Percentiles rank a stretch among this genome's conserved stretches.
Evolutionary conservation across 2,113 vertebrate species (phyloP).

Genomic region (Cygnus atratus): DNA sequence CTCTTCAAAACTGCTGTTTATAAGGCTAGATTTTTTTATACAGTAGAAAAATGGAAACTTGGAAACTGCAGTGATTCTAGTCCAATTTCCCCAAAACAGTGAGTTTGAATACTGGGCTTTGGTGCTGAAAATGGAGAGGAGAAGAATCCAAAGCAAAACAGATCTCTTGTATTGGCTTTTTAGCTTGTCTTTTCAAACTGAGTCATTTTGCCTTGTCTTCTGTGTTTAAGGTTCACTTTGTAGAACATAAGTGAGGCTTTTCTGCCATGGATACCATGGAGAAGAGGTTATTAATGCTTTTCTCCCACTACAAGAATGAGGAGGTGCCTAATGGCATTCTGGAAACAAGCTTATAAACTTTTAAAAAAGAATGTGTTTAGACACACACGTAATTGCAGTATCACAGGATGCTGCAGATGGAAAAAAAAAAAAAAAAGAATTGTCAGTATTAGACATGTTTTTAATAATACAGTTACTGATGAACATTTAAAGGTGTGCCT

Average conservation of each 20-base stretch:
- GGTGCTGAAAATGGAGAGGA: neutral
- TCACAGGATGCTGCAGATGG: neutral
- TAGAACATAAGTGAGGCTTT: neutral
- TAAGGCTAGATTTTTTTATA: neutral
- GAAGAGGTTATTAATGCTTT: neutral
- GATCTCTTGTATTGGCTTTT: neutral
- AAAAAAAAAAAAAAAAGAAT: neutral
- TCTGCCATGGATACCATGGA: neutral
- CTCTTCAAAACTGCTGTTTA: neutral
- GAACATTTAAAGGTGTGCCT: neutral
- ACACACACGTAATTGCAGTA: neutral
- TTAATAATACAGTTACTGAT: neutral
- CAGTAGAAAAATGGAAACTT: neutral
- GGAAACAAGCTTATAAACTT: neutral
- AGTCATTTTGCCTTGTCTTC: neutral
- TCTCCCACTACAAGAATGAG: neutral
- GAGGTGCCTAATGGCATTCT: neutral
- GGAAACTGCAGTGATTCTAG: neutral
- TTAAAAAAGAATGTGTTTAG: neutral
- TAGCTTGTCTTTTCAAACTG: neutral
- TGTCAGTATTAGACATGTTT: neutral
- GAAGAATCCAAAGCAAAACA: fast-evolving
- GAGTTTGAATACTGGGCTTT: neutral
- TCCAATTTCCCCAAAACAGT: neutral
- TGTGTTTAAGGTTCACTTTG: neutral